phyloP scores from a whole-genome alignment of 2,797 vertebrate genomes.

The Anisognathus igniventris region DNA sequence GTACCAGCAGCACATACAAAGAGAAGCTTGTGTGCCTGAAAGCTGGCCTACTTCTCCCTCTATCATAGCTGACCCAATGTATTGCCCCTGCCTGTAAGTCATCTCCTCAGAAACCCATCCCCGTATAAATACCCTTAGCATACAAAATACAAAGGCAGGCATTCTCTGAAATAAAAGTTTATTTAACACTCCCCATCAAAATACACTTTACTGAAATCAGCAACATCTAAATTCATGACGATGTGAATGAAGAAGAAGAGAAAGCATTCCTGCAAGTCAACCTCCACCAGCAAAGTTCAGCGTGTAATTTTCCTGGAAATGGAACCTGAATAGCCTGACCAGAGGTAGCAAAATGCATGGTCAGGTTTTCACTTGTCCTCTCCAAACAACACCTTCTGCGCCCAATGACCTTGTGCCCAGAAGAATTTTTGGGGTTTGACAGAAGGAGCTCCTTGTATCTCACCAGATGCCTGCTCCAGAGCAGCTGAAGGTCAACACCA shows the following conservation, averaged over 20 bases:
- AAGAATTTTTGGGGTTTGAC: background rate
- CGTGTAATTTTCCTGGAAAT: background rate
- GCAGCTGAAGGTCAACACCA: background rate
- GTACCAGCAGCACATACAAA: background rate
- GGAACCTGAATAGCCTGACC: background rate
- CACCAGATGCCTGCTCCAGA: background rate
- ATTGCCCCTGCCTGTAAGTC: background rate
- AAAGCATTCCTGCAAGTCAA: background rate
- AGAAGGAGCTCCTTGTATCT: background rate
- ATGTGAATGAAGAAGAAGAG: background rate
- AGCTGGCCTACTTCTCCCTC: background rate
- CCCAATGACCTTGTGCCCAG: background rate
- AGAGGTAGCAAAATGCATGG: background rate
- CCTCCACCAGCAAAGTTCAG: background rate
- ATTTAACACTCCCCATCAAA: background rate
- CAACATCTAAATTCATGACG: background rate
- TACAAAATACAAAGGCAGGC: background rate
- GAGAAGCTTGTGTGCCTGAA: background rate
- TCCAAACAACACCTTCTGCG: background rate
- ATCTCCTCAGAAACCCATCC: background rate
- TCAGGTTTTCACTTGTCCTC: background rate
- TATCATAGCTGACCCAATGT: fast-evolving
- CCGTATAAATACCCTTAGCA: background rate
- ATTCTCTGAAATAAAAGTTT: background rate
- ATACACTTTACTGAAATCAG: background rate